Conservation (phyloP, 2,113 vertebrate genomes). For the Setophaga petechia region DNA sequence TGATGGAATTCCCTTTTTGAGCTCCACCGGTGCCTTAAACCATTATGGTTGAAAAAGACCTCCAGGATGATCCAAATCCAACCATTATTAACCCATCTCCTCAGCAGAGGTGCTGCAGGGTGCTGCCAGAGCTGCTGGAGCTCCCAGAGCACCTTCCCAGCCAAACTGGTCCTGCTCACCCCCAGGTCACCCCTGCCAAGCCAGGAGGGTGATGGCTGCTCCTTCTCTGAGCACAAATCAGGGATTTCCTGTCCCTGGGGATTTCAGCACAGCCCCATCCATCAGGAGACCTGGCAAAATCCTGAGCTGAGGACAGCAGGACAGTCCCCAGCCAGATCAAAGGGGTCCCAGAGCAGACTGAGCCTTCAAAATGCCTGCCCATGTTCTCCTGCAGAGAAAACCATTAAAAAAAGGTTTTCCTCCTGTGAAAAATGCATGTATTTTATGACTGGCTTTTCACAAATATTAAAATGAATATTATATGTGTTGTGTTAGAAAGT, state of each 20-base stretch:
- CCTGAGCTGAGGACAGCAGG: rapidly evolving
- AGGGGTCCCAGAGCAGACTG: neutral
- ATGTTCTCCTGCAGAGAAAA: neutral
- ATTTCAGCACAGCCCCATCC: neutral
- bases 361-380: neutral
- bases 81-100: neutral
- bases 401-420: rapidly evolving
- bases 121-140: neutral
- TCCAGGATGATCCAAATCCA: neutral
- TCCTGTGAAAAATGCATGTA: no score
- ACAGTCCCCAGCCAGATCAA: neutral
- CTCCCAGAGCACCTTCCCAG: neutral
- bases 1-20: neutral
- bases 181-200: neutral
- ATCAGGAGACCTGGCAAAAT: neutral
- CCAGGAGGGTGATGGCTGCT: neutral
- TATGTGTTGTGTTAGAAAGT: no score
- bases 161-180: neutral
- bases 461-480: no score
- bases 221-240: neutral
- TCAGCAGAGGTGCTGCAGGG: neutral
- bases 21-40: neutral
- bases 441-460: no score
- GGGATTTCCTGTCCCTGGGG: neutral
- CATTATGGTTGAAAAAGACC: neutral